Evolutionary conservation across 2,888 invertebrate genomes (phyloP).

Genomic region (Lepidonotus clava): DNA sequence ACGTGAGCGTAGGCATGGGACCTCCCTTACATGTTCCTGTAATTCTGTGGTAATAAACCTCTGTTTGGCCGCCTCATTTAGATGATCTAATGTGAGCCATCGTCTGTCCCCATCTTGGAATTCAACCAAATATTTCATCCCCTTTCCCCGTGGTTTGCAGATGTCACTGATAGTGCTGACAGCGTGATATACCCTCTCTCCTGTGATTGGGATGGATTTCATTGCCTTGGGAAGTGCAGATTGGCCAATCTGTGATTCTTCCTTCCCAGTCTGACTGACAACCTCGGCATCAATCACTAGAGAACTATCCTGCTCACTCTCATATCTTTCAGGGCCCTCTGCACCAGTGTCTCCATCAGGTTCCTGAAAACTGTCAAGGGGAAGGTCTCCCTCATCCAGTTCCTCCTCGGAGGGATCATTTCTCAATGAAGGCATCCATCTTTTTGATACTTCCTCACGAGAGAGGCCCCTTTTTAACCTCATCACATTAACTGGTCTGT

Average conservation of each 20-base stretch:
- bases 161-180: background rate
- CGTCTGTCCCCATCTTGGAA: background rate
- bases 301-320: background rate
- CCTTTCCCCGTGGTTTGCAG: background rate
- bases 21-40: too few relatives aligned
- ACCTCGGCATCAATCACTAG: background rate
- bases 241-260: background rate
- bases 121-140: background rate
- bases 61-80: too few relatives aligned
- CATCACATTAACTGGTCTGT: background rate
- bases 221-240: background rate
- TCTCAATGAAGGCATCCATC: background rate
- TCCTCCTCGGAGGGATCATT: background rate
- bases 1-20: too few relatives aligned
- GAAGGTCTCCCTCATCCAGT: background rate
- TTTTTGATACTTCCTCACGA: background rate
- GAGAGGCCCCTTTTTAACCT: background rate
- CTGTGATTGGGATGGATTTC: background rate
- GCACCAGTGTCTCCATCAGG: background rate
- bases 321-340: background rate
- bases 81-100: too few relatives aligned
- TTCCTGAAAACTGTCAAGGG: background rate
- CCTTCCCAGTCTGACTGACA: too few relatives aligned
- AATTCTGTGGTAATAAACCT: too few relatives aligned
- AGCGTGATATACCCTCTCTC: background rate